phyloP scores from a whole-genome alignment of 2,797 vertebrate genomes.

The Macrochelys suwanniensis region DNA sequence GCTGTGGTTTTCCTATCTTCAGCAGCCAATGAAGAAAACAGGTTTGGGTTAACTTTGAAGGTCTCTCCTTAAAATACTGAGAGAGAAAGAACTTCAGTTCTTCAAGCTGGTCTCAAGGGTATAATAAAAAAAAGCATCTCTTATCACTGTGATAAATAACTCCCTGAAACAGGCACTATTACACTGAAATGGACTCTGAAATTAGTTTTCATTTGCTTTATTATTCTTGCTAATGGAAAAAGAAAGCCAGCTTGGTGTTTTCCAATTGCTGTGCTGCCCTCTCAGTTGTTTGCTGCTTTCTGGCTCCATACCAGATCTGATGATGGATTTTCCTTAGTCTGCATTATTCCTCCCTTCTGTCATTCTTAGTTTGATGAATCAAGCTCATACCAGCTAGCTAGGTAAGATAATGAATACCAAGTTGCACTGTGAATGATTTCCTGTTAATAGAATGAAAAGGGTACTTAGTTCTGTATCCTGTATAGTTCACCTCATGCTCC shows the following conservation, averaged over 20 bases:
- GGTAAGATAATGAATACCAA: fast-evolving
- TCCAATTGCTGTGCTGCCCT: not conserved
- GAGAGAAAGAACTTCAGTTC: not conserved
- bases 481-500: fast-evolving
- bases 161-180: not conserved
- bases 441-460: not conserved
- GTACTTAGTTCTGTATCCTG: not conserved
- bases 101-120: not conserved
- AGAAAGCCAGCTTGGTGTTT: not conserved
- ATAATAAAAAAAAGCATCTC: not conserved
- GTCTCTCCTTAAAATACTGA: too few relatives aligned
- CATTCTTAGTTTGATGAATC: not conserved
- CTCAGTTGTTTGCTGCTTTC: not conserved
- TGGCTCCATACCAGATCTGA: not conserved
- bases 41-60: not conserved
- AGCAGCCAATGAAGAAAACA: not conserved
- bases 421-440: fast-evolving
- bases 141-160: not conserved
- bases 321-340: not conserved
- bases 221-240: not conserved
- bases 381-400: not conserved
- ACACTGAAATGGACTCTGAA: not conserved
- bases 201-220: fast-evolving
- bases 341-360: not conserved
- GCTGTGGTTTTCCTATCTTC: not conserved